Percentiles rank a stretch among this genome's conserved stretches.
Evolutionary conservation across 1,140 invertebrate genomes (phyloP).

Genomic region (Ctenoplectra terminalis): DNA sequence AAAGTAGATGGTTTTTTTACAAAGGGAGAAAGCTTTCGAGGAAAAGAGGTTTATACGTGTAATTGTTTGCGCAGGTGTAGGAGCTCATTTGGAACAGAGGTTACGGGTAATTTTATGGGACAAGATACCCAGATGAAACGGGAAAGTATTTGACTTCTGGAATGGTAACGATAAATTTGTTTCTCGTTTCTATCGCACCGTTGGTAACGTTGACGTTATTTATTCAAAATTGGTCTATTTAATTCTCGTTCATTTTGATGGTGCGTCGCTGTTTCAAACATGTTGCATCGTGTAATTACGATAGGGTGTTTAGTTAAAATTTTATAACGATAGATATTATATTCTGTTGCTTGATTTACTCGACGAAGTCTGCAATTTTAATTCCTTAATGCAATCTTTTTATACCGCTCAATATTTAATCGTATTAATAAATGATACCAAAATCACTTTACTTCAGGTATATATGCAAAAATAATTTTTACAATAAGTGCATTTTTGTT

Average conservation of each 20-base stretch:
- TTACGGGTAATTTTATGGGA: not conserved
- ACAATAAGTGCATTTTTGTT: too few relatives aligned
- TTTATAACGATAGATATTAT: not conserved
- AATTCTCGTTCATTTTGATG: too few relatives aligned
- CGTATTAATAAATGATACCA: too few relatives aligned
- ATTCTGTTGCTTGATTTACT: not conserved
- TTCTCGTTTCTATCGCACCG: not conserved
- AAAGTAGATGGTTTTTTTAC: not conserved
- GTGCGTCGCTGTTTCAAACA: too few relatives aligned
- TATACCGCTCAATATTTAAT: too few relatives aligned
- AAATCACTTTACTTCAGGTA: too few relatives aligned
- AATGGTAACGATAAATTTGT: not conserved
- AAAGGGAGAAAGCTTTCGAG: not conserved
- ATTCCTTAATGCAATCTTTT: not conserved
- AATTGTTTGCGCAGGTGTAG: not conserved
- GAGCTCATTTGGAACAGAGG: not conserved
- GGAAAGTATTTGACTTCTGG: not conserved
- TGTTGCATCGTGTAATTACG: too few relatives aligned
- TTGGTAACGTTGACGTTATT: too few relatives aligned
- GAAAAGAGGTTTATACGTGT: not conserved
- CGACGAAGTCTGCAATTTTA: not conserved
- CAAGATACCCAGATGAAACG: not conserved
- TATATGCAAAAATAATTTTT: too few relatives aligned
- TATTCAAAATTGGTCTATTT: too few relatives aligned
- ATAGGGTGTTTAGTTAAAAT: not conserved